Percentiles rank a stretch among this genome's conserved stretches.
Conservation (phyloP, 1,140 invertebrate species). For the Drosophila santomea region DNA sequence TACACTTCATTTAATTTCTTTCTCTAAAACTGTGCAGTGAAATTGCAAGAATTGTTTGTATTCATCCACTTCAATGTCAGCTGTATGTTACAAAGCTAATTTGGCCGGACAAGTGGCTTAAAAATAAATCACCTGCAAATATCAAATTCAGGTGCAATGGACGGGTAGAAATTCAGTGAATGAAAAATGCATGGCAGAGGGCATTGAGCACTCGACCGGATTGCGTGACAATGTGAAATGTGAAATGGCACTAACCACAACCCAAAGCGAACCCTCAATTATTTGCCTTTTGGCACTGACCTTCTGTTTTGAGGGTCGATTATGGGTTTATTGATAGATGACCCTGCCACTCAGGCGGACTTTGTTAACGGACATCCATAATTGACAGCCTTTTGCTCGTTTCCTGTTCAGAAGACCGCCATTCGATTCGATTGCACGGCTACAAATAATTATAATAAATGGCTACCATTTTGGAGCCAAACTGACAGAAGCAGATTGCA, state of each 20-base stretch:
- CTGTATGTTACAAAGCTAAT: neutral
- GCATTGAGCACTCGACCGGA: slow-evolving; percentile 6
- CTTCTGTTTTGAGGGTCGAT: slow-evolving; percentile 62
- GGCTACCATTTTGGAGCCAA: slow-evolving; percentile 5
- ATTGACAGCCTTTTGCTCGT: slow-evolving; percentile 19
- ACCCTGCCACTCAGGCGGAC: slow-evolving; percentile 57
- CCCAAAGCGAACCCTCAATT: neutral
- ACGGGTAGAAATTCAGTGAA: slow-evolving; percentile 57
- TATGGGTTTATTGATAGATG: slow-evolving; percentile 66
- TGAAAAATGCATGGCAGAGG: slow-evolving; percentile 53
- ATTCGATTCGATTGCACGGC: slow-evolving; percentile 28
- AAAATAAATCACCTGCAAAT: slow-evolving; percentile 25
- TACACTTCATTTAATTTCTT: too few species aligned
- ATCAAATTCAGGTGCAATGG: slow-evolving; percentile 55
- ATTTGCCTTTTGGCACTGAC: slow-evolving; percentile 56
- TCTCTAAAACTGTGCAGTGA: too few species aligned
- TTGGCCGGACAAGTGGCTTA: neutral
- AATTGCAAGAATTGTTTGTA: neutral
- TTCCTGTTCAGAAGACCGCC: slow-evolving; percentile 13
- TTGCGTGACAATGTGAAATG: slow-evolving; percentile 63
- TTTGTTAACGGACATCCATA: slow-evolving; percentile 54
- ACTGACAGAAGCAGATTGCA: slow-evolving; percentile 33
- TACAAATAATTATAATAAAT: slow-evolving; percentile 58
- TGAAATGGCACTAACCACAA: slow-evolving; percentile 2
- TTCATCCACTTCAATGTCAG: slow-evolving; percentile 1